Evolutionary conservation across 2,797 vertebrate genomes (phyloP).

Genomic region (Ptychobarbus kaznakovi): DNA sequence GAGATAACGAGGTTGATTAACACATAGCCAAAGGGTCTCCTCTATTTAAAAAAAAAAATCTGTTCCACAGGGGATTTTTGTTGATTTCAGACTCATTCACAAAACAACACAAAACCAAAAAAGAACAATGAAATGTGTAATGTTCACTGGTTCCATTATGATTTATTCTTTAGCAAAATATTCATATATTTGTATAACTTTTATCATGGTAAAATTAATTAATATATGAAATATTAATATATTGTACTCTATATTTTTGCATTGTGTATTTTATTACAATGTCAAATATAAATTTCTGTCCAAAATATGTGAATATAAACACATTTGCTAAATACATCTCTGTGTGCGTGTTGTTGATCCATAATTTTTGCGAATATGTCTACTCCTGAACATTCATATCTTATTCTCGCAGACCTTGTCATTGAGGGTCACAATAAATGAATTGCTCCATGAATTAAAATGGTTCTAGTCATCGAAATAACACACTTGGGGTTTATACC

Average conservation of each 20-base stretch:
- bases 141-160: neutral
- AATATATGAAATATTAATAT: neutral
- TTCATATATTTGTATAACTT: neutral
- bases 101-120: neutral
- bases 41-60: constrained; percentile 14
- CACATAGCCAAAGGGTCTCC: constrained; percentile 34
- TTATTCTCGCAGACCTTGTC: constrained; percentile 30
- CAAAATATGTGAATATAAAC: neutral
- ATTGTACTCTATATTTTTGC: neutral
- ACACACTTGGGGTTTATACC: constrained; percentile 66
- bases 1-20: constrained; percentile 62
- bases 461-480: constrained; percentile 51
- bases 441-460: constrained; percentile 63
- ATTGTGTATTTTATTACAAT: no score
- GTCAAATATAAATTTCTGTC: no score
- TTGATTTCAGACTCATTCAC: neutral
- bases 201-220: neutral
- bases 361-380: neutral
- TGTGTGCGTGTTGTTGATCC: neutral
- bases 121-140: neutral
- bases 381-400: neutral
- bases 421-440: constrained; percentile 65
- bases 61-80: constrained; percentile 12
- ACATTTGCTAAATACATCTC: no score
- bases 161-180: neutral